Evolutionary conservation across 2,797 vertebrate species (phyloP), one percentile per base, ranked within the genome.

Genomic region (Acanthiza pusilla): DNA sequence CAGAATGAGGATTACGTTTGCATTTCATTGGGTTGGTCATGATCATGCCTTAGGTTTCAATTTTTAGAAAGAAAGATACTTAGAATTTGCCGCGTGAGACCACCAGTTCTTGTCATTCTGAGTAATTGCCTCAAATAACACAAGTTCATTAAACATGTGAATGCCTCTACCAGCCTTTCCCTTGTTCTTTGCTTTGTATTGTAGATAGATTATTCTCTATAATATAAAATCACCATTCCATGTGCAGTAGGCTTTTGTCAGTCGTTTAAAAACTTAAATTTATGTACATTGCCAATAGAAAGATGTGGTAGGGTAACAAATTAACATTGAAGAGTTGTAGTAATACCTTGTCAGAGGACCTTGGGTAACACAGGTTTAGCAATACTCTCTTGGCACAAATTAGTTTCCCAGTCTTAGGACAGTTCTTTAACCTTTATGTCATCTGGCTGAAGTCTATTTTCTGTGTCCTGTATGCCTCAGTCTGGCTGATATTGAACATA

Each of bases 331-430:
- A 16, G n/a, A 9, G 8, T 67, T 68, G 21, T 30, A 50, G 21
- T 54, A 76, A 54, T 23, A 68, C 4, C 11, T 58, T 79, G 22
- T 71, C 25, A 55, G 45, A 42, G 26, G 29, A 88, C 21, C 36
- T 50, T 5, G 6, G 29, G 34, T 43, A 54, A 61, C 0, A 0
- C 5, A 74, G 25, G 10, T 32, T 34, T 16, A 88, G 6, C n/a
- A 76, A 40, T 9, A 50, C 6, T 40, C n/a, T 57, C 16, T 61
- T 58, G 11, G 30, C 30, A 54, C 29, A 57, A 78, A 60, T 25
- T 83, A 25, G 17, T 74, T 94, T 85, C 63, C 12, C 30, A 71
- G 21, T 48, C 36, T 7, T 66, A 53, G 32, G n/a, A 45, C 18
- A 38, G 27, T 57, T 85, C 8, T 67, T 76, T 29, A 79, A 55